phyloP scores from a whole-genome alignment of 1,140 invertebrate genomes.

The Drosophila ficusphila region DNA sequence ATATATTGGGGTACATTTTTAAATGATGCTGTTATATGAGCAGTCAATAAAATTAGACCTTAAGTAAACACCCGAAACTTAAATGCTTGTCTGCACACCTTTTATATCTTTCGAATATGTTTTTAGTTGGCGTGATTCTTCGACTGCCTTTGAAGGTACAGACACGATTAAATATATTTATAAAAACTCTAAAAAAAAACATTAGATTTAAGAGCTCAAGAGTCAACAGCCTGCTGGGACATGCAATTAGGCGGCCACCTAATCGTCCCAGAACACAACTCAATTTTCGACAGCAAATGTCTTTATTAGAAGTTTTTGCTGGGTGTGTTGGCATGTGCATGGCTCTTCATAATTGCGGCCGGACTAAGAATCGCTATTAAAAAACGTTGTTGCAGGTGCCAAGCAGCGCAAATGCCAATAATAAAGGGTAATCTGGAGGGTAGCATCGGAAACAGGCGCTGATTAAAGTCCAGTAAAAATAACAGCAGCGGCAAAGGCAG shows the following conservation, averaged over 20 bases:
- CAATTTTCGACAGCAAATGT: slow-evolving; percentile 68
- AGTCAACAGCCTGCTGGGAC: slow-evolving; percentile 30
- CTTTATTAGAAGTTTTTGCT: slow-evolving; percentile 56
- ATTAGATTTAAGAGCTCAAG: not conserved
- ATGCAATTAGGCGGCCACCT: slow-evolving; percentile 26
- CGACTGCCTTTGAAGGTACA: no score
- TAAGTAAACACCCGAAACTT: no score
- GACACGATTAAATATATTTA: no score
- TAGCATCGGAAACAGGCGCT: slow-evolving; percentile 50
- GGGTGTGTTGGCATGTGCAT: slow-evolving; percentile 26
- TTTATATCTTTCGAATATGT: no score
- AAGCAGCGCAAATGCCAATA: slow-evolving; percentile 66
- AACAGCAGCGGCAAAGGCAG: slow-evolving; percentile 46
- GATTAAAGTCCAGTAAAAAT: slow-evolving; percentile 68
- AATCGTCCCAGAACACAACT: slow-evolving; percentile 51
- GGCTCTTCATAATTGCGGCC: slow-evolving; percentile 19
- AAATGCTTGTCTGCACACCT: no score
- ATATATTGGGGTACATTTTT: not conserved
- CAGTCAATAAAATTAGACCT: no score
- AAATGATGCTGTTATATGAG: no score
- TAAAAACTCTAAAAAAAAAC: no score
- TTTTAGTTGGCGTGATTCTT: no score
- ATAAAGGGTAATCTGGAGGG: slow-evolving; percentile 27
- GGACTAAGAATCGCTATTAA: slow-evolving; percentile 51
- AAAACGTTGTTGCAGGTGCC: slow-evolving; percentile 64